These are phyloP conservation scores for Cheilosia soror DNA, from an alignment of 2,888 invertebrate genomes.

Conservation along the genomic window DNA sequence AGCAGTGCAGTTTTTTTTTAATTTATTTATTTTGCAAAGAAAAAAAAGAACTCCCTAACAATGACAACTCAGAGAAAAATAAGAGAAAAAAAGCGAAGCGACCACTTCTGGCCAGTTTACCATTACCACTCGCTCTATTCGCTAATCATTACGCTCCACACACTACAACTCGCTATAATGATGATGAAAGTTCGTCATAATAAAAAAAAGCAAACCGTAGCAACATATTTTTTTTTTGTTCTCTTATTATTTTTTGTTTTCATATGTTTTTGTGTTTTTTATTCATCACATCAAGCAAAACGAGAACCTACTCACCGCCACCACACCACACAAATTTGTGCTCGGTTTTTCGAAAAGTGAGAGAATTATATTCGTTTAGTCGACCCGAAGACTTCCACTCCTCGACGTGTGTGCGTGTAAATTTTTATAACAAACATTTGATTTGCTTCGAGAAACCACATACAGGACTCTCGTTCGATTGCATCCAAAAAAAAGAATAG, in stretches of 20 bases:
- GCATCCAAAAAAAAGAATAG: conserved; percentile 45
- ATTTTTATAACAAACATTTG: conserved; percentile 53
- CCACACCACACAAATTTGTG: conserved; percentile 60
- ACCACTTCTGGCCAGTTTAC: conserved; percentile 38
- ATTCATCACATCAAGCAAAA: conserved; percentile 32
- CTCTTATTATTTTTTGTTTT: conserved; percentile 20
- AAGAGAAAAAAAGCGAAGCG: conserved; percentile 18
- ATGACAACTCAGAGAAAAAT: conserved; percentile 40
- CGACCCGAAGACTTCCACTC: conserved; percentile 56
- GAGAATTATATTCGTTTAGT: conserved; percentile 67
- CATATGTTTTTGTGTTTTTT: conserved; percentile 44
- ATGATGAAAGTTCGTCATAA: conserved; percentile 67
- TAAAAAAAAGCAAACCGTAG: conserved; percentile 46
- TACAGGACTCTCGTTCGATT: conserved; percentile 32
- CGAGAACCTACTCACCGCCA: conserved; percentile 70
- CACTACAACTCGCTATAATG: conserved; percentile 43
- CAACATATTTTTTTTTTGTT: conserved; percentile 42
- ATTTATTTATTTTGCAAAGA: conserved; percentile 43
- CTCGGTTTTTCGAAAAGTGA: conserved; percentile 69
- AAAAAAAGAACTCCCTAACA: conserved; percentile 30
- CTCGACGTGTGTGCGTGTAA: conserved; percentile 62
- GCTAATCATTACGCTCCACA: conserved; percentile 47
- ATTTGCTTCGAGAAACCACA: conserved; percentile 20
- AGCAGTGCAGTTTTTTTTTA: conserved; percentile 9
- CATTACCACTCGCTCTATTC: conserved; percentile 31